Conservation (phyloP, 2,888 invertebrate species). For the Theristus sp. region DNA sequence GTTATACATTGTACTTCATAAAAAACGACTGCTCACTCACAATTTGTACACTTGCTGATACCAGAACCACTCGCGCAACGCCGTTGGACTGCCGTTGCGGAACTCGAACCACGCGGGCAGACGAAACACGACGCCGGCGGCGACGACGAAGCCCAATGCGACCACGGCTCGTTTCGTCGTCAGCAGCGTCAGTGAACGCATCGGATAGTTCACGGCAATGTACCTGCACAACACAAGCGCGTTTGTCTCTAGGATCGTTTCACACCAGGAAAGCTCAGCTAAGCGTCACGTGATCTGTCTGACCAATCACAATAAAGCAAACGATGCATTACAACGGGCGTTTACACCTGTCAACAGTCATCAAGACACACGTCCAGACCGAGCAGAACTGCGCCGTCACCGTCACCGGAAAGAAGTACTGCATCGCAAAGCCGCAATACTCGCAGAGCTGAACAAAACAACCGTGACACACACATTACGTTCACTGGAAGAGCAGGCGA, state of each 20-base stretch:
- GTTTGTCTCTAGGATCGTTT: too few species aligned
- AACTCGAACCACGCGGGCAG: not conserved
- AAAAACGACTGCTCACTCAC: too few species aligned
- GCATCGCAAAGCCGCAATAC: not conserved
- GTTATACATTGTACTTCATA: too few species aligned
- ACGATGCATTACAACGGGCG: too few species aligned
- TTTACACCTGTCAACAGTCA: not conserved
- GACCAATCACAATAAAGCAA: too few species aligned
- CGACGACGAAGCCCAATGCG: not conserved
- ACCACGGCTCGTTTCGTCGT: not conserved
- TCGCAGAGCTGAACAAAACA: not conserved
- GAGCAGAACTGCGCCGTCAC: not conserved
- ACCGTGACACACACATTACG: too few species aligned
- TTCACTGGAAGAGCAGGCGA: too few species aligned
- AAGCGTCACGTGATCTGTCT: too few species aligned
- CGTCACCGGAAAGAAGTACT: not conserved
- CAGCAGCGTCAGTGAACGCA: not conserved
- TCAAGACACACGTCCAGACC: not conserved
- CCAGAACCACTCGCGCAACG: not conserved
- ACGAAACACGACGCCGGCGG: not conserved
- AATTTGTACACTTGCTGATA: not conserved
- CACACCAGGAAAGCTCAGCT: too few species aligned
- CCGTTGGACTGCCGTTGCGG: not conserved
- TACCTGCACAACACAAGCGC: too few species aligned
- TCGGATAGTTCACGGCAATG: not conserved